Evolutionary conservation across 2,113 vertebrate species (phyloP).

Genomic region (Nettapus auritus): DNA sequence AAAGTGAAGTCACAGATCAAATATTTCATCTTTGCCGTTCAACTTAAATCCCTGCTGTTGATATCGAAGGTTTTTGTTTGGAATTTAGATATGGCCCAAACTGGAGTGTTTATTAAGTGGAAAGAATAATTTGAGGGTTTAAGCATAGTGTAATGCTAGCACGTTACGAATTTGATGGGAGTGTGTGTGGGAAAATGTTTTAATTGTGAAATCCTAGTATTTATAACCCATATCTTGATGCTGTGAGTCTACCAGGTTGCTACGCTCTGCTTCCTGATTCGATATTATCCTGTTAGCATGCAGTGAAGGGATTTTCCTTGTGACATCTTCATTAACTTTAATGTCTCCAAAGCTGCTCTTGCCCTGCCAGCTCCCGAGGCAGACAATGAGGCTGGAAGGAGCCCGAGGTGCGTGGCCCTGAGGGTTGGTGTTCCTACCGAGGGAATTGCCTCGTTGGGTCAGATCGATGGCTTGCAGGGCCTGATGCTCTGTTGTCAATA

Average conservation of each 20-base stretch:
- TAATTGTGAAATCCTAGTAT: not conserved
- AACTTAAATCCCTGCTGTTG: not conserved
- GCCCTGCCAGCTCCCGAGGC: not conserved
- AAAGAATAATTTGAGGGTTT: slow-evolving; percentile 10
- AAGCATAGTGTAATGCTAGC: not conserved
- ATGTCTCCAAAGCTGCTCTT: not conserved
- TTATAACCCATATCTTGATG: not conserved
- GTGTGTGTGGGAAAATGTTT: not conserved
- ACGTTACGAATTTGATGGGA: slow-evolving; percentile 7
- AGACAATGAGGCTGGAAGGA: not conserved
- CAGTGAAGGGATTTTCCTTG: slow-evolving; percentile 30
- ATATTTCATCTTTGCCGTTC: not conserved
- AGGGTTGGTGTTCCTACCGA: not conserved
- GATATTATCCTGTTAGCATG: slow-evolving; percentile 12
- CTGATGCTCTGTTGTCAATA: not conserved
- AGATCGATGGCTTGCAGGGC: not conserved
- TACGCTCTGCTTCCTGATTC: not conserved
- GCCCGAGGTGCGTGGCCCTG: not conserved
- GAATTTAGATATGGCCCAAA: not conserved
- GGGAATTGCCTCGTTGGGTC: not conserved
- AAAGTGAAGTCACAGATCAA: not conserved
- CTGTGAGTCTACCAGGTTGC: not conserved
- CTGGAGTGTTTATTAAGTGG: not conserved
- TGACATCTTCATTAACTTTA: slow-evolving; percentile 36
- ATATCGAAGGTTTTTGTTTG: not conserved